phyloP scores from a whole-genome alignment of 2,888 invertebrate species.

The Hermodice carunculata region DNA sequence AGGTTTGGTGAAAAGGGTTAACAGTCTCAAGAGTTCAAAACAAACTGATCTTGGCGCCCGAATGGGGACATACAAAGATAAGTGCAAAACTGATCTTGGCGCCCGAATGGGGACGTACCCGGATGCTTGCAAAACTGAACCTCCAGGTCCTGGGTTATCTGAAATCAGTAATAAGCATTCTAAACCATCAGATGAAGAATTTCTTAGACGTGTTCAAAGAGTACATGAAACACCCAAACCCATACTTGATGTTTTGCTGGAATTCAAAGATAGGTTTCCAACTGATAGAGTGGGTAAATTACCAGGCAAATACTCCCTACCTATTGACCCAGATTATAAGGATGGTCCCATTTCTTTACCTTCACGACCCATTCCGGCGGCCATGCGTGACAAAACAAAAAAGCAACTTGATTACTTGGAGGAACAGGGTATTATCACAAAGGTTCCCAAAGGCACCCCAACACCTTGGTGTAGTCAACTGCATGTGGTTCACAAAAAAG shows the following conservation, averaged over 20 bases:
- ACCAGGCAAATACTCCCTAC: not conserved
- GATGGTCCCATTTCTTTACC: conserved; percentile 2
- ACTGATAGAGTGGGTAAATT: conserved; percentile 5
- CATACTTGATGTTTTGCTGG: not conserved
- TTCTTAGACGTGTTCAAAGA: not conserved
- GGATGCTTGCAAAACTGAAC: too few species aligned
- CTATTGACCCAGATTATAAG: conserved; percentile 5
- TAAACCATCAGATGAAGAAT: not conserved
- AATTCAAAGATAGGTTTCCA: conserved; percentile 6
- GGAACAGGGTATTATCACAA: not conserved
- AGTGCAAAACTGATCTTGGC: too few species aligned
- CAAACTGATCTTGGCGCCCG: too few species aligned
- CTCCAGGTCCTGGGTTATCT: too few species aligned
- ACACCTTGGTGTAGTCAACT: conserved; percentile 1
- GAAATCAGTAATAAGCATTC: too few species aligned
- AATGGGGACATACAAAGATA: too few species aligned
- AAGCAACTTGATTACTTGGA: not conserved
- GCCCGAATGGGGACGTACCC: too few species aligned
- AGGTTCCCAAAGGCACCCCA: not conserved
- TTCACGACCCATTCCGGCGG: not conserved
- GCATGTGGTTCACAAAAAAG: conserved; percentile 1
- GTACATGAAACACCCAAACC: not conserved
- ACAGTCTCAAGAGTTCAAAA: too few species aligned
- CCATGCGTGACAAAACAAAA: not conserved
- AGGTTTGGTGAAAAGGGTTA: not conserved